A percentile compares a stretch with the other conserved stretches of the same genome.
Evolutionary conservation across 1,140 invertebrate genomes (phyloP).

Genomic region (Ericerus pela): DNA sequence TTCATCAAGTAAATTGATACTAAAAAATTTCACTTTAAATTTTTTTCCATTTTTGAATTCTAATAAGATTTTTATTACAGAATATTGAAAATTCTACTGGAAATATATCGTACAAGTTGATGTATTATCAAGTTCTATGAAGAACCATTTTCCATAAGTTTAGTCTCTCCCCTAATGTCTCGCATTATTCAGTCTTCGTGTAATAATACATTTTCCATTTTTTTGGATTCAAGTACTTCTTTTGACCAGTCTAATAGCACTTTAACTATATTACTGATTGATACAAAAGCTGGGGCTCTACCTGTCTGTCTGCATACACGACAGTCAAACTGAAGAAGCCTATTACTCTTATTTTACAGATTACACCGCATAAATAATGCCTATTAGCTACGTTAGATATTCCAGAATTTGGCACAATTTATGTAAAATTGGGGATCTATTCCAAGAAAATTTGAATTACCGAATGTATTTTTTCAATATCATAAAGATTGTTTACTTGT

Average conservation of each 20-base stretch:
- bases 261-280: slow-evolving; percentile 2
- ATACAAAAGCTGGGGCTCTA: slow-evolving; percentile 6
- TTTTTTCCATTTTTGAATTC: slow-evolving; percentile 2
- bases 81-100: not conserved
- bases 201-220: slow-evolving; percentile 1
- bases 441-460: not conserved
- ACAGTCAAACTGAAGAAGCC: not conserved
- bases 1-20: not conserved
- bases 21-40: slow-evolving; percentile 3
- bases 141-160: not conserved
- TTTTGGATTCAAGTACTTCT: slow-evolving; percentile 4
- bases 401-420: too few species aligned
- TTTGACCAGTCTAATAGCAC: not conserved
- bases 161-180: slow-evolving; percentile 1
- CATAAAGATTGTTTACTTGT: too few species aligned
- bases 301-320: slow-evolving; percentile 4
- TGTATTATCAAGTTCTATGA: not conserved
- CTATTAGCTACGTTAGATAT: too few species aligned
- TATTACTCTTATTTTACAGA: slow-evolving; percentile 4
- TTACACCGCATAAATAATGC: too few species aligned
- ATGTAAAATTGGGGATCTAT: too few species aligned
- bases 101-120: not conserved
- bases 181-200: not conserved
- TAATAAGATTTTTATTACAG: not conserved
- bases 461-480: slow-evolving; percentile 1